Evolutionary conservation across 2,113 vertebrate species (phyloP), one percentile per base, ranked within the genome.

Genomic region (Clarias batrachus): DNA sequence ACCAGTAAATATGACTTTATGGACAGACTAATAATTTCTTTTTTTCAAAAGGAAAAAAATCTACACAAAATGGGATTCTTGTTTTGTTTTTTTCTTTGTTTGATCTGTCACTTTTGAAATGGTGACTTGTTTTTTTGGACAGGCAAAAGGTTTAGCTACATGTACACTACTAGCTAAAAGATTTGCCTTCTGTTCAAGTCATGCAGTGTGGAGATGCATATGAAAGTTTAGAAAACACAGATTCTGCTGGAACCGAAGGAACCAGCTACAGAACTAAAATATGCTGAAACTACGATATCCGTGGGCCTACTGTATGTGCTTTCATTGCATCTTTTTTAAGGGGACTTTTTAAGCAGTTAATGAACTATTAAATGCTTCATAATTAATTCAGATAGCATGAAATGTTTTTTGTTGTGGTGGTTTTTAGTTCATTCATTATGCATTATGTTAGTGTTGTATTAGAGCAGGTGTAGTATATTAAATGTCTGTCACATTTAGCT

Each of bases 121-220:
- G 37, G 37, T 5, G 37, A 41, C 37, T 33, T 33, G 2, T 33
- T 33, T 33, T 33, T 33, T 33, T 33, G 30, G 30, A 33, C 30
- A 33, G 30, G 30, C 30, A 33, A 33, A 33, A 33, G 2, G 30
- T 33, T 33, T 37, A 2, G 33, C 33, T 37, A 37, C 33, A 37
- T 37, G 2, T 37, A 37, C 33, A 37, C 33, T 37, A 37, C 33
- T 37, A 37, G 33, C 33, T 2, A 37, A 37, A 37, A 37, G 2
- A 92, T 95, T 84, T 54, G 56, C 79, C 27, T 54, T 1, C 37
- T 95, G 41, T 94, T 92, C 87, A 88, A 82, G 30, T 92, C 93
- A 9, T 86, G 93, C 81, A 91, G 74, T 65, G 88, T 83, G 1
- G 37, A 66, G 54, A 86, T 37, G 33, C 91, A 12, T 91, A 90